Base-by-base conservation (phyloP, 2,888 invertebrate genomes). In the Limnephilus lunatus region DNA sequence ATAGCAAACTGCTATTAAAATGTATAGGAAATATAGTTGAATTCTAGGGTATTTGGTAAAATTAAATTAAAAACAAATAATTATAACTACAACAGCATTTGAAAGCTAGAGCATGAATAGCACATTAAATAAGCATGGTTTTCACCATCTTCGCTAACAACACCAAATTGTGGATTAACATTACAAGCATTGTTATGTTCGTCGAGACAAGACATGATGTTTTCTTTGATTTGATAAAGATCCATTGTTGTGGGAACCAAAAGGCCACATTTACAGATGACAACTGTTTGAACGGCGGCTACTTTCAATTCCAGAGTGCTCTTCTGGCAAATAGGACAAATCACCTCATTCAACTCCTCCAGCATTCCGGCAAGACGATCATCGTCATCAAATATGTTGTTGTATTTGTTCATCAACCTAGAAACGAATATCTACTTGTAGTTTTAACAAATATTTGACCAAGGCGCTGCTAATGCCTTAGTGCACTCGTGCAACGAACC, bases 261-360 rank as follows among this genome's bases (percentile, higher is more conserved):
- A 25, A 95, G 93, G 68, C 94, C 93, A 90, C 95, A 95, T 15
- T 91, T 90, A 91, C 95, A 95, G 39, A 89, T 87, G 83, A 95
- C 94, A 30, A 91, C 93, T 32, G 35, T 87, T 53, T 81, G 80
- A 32, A 53, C 15, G 15, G 32, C 31, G 9, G 31, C 94, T 94
- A 14, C 82, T 87, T 92, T 90, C 80, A 94, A 94, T 5, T 32
- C 90, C 19, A 95, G 93, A 81, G 93, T 89, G 68, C 93, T 93
- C 93, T 94, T 95, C 93, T 95, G 94, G 91, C 95, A 96, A 14
- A 95, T 93, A 2, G 95, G 95, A 93, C 95, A 95, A 81, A 95
- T 94, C 1, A 95, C 94, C 85, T 94, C 93, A 86, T 94, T 92
- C 85, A 94, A 92, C 32, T 94, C 94, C 11, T 94, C 93, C 14